phyloP scores from a whole-genome alignment of 2,888 invertebrate species.

The Lissonota sp. region DNA sequence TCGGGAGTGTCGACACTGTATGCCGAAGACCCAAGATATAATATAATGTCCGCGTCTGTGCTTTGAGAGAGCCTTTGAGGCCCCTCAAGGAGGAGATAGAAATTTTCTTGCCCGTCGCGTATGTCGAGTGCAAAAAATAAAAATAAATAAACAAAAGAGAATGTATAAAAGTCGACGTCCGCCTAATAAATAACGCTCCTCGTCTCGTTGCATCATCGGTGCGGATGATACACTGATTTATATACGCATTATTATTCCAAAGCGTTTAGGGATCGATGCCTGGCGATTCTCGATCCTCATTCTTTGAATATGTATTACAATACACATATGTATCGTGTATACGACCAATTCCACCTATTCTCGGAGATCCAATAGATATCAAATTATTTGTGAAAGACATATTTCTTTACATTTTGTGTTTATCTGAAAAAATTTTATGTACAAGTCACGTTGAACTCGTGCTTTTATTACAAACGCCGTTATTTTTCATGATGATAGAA shows the following conservation, averaged over 20 bases:
- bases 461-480: no score
- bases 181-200: slow-evolving; percentile 58
- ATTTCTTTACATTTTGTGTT: no score
- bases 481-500: no score
- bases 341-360: no score
- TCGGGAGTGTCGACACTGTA: slow-evolving; percentile 20
- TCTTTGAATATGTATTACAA: slow-evolving; percentile 4
- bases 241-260: slow-evolving; percentile 61
- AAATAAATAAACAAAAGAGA: slow-evolving; percentile 4
- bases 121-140: slow-evolving; percentile 22
- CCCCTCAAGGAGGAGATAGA: background rate
- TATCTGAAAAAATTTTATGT: no score
- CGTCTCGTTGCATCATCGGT: slow-evolving; percentile 39
- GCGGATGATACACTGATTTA: slow-evolving; percentile 58
- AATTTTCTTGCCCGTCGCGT: background rate
- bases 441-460: no score
- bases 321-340: no score
- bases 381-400: no score
- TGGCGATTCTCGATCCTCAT: slow-evolving; percentile 37
- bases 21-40: background rate
- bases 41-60: no score
- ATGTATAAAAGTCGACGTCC: slow-evolving; percentile 21
- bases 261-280: slow-evolving; percentile 45
- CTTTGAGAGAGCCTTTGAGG: background rate
- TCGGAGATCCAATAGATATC: no score